Conservation (phyloP, 1,140 invertebrate genomes). For the Cecropterus lyciades region DNA sequence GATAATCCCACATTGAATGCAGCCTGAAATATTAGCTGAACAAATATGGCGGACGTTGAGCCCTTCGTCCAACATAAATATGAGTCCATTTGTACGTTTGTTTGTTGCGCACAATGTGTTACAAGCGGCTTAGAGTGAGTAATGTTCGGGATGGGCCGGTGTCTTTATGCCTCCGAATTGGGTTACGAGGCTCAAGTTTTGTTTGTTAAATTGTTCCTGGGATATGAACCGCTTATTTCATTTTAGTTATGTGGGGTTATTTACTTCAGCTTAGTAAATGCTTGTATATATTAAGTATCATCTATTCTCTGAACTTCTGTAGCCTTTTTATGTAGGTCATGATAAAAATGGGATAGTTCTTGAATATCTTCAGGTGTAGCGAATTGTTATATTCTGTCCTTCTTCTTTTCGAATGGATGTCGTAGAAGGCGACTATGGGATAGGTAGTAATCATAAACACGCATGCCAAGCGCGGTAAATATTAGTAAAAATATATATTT, state of each 20-base stretch:
- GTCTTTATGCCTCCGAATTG: conserved; percentile 30
- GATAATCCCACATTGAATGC: conserved; percentile 38
- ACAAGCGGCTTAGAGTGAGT: conserved; percentile 44
- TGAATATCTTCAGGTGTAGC: too few species aligned
- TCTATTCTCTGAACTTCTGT: too few species aligned
- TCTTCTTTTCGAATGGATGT: too few species aligned
- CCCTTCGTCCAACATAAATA: conserved; percentile 42
- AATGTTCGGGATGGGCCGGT: conserved; percentile 39
- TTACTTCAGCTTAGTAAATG: not conserved
- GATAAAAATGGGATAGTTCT: too few species aligned
- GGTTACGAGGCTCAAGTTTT: not conserved
- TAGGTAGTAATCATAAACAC: too few species aligned
- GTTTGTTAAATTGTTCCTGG: conserved; percentile 21
- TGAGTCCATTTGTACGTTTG: conserved; percentile 46
- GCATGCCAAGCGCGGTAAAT: too few species aligned
- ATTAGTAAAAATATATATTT: too few species aligned
- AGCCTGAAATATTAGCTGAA: conserved; percentile 44
- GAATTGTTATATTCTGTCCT: too few species aligned
- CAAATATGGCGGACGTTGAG: conserved; percentile 43
- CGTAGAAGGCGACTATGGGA: too few species aligned
- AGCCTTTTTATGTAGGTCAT: too few species aligned
- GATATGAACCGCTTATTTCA: conserved; percentile 26
- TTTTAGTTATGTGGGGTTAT: conserved; percentile 14
- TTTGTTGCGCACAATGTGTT: conserved; percentile 42
- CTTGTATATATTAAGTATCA: too few species aligned